Base-by-base conservation (phyloP, 92 coral and sea anemone genomes). In the Siderastrea radians region DNA sequence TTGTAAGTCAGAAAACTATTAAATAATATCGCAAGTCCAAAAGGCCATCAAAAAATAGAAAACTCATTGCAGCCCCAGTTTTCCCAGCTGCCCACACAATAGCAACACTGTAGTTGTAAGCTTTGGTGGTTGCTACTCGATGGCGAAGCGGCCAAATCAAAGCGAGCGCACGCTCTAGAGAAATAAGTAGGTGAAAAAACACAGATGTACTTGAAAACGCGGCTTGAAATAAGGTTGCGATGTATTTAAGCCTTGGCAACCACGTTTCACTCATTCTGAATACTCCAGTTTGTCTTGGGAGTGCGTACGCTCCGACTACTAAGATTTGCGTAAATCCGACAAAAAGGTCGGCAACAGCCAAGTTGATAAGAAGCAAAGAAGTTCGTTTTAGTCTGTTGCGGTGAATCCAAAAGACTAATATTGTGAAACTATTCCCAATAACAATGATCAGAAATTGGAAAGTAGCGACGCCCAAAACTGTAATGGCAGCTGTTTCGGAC, bases 61-160 rank as follows among this genome's bases (percentile, higher is more conserved):
- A 1, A 3, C 2, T 49, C 59, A 49, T 7, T 72, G 10, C 46
- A 49, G 19, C 55, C 3, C 15, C 55, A 49, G 45, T 1, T 72
- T 49, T 49, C 15, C 55, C 76, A 72, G 76, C 76, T 5, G 7
- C 15, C 76, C 76, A 72, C 43, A 72, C 76, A 49, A 72, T 12
- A 8, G 14, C 26, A 8, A 17, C 78, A 53, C 78, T 52, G 78
- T 74, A 74, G 7, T 51, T 72, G 55, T 5, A 67, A 67, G 48
- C 11, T 26, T 19, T 7, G 2, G 38, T 15, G 57, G 55, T 72
- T 72, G 76, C 38, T 9, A 48, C 57, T 72, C 76, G 76, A 72
- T 72, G 76, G 38, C 76, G 76, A 3, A 72, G 76, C 15, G 76
- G 76, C 76, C 76, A 72, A 72, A 72, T 72, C n/a, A n/a, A n/a